Conservation (phyloP, 2,797 vertebrate genomes). For the Denticeps clupeoides region DNA sequence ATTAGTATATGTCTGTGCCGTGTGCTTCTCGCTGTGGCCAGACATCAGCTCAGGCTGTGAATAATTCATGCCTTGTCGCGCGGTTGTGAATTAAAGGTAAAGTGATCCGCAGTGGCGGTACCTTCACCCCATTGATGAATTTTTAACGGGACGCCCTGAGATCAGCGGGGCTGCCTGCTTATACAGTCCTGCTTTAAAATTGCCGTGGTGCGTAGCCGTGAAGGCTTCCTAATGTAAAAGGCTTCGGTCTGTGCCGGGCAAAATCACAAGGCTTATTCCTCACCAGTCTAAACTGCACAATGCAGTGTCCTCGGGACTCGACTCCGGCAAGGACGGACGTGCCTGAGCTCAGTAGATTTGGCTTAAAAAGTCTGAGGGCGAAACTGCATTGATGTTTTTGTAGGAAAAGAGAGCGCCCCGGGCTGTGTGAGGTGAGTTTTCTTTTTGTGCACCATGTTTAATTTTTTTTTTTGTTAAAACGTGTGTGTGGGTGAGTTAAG, state of each 20-base stretch:
- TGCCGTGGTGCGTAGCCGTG: constrained; percentile 27
- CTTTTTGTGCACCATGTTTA: too few relatives aligned
- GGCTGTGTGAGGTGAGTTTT: background rate
- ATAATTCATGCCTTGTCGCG: constrained; percentile 49
- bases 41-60: constrained; percentile 25
- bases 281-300: background rate
- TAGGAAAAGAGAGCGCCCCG: background rate
- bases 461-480: too few relatives aligned
- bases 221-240: constrained; percentile 34
- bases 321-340: background rate
- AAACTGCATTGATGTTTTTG: background rate
- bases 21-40: background rate
- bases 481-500: too few relatives aligned
- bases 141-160: constrained; percentile 47
- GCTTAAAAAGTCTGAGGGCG: too few relatives aligned
- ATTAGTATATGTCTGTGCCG: background rate
- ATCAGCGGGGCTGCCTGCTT: constrained; percentile 38
- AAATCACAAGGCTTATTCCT: background rate
- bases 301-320: background rate
- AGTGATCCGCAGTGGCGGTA: constrained; percentile 36
- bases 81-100: constrained; percentile 53
- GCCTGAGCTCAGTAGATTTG: background rate
- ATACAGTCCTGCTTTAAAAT: constrained; percentile 30
- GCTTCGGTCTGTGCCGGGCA: background rate
- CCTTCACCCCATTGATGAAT: constrained; percentile 45